Conservation (phyloP, 1,140 invertebrate genomes). For the Copidosoma floridanum region DNA sequence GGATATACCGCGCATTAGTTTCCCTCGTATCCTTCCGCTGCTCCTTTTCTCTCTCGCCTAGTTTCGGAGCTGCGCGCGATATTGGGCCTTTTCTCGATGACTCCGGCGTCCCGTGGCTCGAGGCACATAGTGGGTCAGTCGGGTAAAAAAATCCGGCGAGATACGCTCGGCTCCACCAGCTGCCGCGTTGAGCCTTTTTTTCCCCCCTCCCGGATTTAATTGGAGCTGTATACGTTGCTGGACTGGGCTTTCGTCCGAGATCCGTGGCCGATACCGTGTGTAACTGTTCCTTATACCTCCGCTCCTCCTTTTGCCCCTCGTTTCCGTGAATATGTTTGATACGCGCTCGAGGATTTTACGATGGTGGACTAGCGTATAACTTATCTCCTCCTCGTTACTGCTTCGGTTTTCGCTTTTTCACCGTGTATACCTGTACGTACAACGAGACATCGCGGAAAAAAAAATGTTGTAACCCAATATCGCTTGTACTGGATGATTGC, state of each 20-base stretch:
- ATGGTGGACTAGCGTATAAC: too few species aligned
- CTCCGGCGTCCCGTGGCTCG: not conserved
- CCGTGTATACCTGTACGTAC: not conserved
- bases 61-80: too few species aligned
- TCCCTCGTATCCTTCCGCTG: too few species aligned
- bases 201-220: not conserved
- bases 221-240: too few species aligned
- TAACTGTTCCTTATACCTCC: not conserved
- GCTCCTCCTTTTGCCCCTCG: not conserved
- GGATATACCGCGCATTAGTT: conserved; percentile 21
- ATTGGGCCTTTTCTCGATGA: conserved; percentile 5
- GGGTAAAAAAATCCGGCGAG: conserved; percentile 10
- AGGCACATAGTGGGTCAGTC: conserved; percentile 26
- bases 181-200: not conserved
- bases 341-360: too few species aligned
- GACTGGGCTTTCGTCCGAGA: too few species aligned
- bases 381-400: not conserved
- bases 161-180: conserved; percentile 3
- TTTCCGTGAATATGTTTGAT: not conserved
- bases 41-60: too few species aligned
- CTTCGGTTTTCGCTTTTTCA: not conserved
- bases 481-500: too few species aligned
- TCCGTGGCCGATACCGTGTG: too few species aligned
- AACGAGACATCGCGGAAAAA: too few species aligned
- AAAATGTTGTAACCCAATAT: too few species aligned